A percentile compares a stretch with the other conserved stretches of the same genome.
phyloP scores from a whole-genome alignment of 2,888 invertebrate species.

The Biston stratarius region DNA sequence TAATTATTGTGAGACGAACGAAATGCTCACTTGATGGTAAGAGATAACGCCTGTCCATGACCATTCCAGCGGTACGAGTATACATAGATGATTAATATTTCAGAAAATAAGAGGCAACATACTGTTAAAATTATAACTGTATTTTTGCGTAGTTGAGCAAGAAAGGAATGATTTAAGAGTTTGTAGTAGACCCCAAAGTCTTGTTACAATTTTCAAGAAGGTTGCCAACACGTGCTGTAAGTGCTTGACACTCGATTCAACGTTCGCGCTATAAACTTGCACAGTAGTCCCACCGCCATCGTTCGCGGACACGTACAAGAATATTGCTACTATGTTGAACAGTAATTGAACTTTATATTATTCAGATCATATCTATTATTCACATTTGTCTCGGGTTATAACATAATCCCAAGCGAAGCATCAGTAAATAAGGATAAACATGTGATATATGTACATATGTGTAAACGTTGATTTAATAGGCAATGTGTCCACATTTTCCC shows the following conservation, averaged over 20 bases:
- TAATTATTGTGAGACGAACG: too few relatives aligned
- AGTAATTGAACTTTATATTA: slow-evolving; percentile 22
- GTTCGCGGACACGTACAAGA: slow-evolving; percentile 58
- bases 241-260: slow-evolving; percentile 43
- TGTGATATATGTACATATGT: too few relatives aligned
- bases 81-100: background rate
- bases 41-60: too few relatives aligned
- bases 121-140: background rate
- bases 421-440: background rate
- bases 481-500: background rate
- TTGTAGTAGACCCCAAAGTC: slow-evolving; percentile 4
- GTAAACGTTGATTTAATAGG: background rate
- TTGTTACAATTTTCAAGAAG: slow-evolving; percentile 24
- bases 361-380: slow-evolving; percentile 16
- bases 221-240: slow-evolving; percentile 1
- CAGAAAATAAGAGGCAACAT: background rate
- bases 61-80: too few relatives aligned
- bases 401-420: background rate
- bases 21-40: too few relatives aligned
- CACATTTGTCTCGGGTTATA: background rate
- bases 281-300: slow-evolving; percentile 58
- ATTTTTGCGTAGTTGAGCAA: background rate
- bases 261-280: slow-evolving; percentile 64
- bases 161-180: background rate
- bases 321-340: slow-evolving; percentile 47